Evolutionary conservation across 2,797 vertebrate genomes (phyloP).

Genomic region (Buceros bicornis): DNA sequence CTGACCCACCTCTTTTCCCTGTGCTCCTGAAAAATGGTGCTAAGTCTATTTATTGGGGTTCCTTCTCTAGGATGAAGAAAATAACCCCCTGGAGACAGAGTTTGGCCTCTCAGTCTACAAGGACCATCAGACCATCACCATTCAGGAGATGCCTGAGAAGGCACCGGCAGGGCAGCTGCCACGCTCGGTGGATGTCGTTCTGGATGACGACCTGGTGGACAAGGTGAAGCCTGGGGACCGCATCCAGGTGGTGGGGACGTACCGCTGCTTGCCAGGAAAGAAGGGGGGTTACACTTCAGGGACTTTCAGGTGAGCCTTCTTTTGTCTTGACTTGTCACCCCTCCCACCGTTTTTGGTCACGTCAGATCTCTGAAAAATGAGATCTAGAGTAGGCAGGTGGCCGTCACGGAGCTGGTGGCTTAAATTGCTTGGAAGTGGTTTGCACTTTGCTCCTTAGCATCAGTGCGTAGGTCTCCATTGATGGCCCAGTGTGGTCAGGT

Average conservation of each 20-base stretch:
- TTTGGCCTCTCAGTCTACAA: constrained; percentile 94
- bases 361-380: not conserved
- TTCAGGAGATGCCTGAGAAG: constrained; percentile 99
- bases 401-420: not conserved
- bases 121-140: constrained; percentile 96
- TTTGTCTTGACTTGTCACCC: not conserved
- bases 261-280: constrained; percentile 95
- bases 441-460: not conserved
- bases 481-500: not conserved
- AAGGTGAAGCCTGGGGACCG: constrained; percentile 93
- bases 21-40: not conserved
- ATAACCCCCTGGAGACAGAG: constrained; percentile 96
- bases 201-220: constrained; percentile 97
- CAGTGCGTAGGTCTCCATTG: not conserved
- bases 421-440: not conserved
- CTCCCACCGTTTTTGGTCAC: not conserved
- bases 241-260: constrained; percentile 93
- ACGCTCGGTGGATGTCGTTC: constrained; percentile 93
- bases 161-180: constrained; percentile 96
- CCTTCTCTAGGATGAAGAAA: constrained; percentile 91
- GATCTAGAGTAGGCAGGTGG: not conserved
- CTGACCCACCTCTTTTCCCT: not conserved
- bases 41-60: not conserved
- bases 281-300: constrained; percentile 95
- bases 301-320: constrained; percentile 88